Evolutionary conservation across 2,113 vertebrate genomes (phyloP), one percentile per base, ranked within the genome.

Genomic region (Gila orcuttii): DNA sequence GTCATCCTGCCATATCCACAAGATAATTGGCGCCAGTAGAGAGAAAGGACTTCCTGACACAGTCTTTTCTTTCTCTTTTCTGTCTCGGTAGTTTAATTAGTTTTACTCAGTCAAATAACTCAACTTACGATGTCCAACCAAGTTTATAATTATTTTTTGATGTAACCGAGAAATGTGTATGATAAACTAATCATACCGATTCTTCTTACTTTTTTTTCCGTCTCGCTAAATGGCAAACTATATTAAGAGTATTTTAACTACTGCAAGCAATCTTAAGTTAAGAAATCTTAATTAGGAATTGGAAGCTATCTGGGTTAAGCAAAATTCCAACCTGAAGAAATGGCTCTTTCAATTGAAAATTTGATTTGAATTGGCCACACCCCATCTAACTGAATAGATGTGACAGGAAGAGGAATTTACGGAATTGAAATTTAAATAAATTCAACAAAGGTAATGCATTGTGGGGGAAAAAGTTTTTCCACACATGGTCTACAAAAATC

Each of bases 1-100:
- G 90, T 91, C 89, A 23, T 87, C 88, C 89, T 91, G 91, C 91
- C 91, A 91, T 91, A 90, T 92, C 89, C 55, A 66, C 87, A 81
- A 93, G 88, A 91, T 93, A 94, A 94, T 94, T 94, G 93, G 94
- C 89, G 90, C 86, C 74, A 90, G 90, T 89, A 91, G 87, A 90
- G 87, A 90, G 89, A 90, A 79, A 89, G 88, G 85, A 89, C 90
- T 89, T 86, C 66, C 81, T 82, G 55, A 87, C 75, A 74, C 9
- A 59, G 2, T 28, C 68, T 77, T 80, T 79, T 79, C 17, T 75
- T 36, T 59, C 45, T 85, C 23, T 68, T 66, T 31, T 31, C 50
- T 5, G 10, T 57, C 5, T 81, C 50, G 85, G 9, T 19, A 33
- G 60, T 82, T 79, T 85, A 84, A 85, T 89, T 85, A 66, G 77